A percentile compares a stretch with the other conserved stretches of the same genome.
phyloP scores from a whole-genome alignment of 2,113 vertebrate species.

The Aplodontia rufa region DNA sequence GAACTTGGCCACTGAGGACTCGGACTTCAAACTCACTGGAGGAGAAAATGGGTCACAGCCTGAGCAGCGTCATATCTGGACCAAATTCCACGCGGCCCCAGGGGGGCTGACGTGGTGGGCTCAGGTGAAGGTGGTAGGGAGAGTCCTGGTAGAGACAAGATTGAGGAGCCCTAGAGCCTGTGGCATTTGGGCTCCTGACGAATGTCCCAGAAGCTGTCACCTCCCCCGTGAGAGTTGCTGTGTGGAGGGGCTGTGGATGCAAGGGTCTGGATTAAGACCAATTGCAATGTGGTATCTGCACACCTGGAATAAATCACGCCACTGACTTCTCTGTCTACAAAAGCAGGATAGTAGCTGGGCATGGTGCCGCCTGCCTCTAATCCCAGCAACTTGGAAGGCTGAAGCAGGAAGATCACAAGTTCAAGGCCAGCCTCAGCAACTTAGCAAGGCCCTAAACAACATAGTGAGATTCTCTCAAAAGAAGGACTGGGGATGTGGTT shows the following conservation, averaged over 20 bases:
- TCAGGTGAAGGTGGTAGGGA: neutral
- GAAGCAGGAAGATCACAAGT: too few species aligned
- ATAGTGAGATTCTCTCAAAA: too few species aligned
- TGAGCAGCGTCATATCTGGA: neutral
- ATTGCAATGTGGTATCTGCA: neutral
- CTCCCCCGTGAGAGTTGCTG: neutral
- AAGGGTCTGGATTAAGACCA: neutral
- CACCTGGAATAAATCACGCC: neutral
- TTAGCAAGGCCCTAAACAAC: too few species aligned
- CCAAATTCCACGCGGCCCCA: neutral
- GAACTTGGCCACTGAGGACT: constrained; percentile 77
- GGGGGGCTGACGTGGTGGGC: fast-evolving
- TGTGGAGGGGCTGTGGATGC: neutral
- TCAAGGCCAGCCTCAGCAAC: too few species aligned
- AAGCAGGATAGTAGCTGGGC: neutral
- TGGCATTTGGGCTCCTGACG: neutral
- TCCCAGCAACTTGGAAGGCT: too few species aligned
- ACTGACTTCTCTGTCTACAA: neutral
- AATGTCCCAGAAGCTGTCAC: neutral
- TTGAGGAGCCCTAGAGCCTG: neutral
- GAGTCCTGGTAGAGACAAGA: neutral
- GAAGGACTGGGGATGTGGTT: too few species aligned
- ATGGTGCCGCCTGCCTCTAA: too few species aligned
- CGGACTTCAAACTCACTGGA: constrained; percentile 76
- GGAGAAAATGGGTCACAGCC: constrained; percentile 17